Conservation (phyloP, 2,888 invertebrate species). For the Scrobipalpa atriplicella region DNA sequence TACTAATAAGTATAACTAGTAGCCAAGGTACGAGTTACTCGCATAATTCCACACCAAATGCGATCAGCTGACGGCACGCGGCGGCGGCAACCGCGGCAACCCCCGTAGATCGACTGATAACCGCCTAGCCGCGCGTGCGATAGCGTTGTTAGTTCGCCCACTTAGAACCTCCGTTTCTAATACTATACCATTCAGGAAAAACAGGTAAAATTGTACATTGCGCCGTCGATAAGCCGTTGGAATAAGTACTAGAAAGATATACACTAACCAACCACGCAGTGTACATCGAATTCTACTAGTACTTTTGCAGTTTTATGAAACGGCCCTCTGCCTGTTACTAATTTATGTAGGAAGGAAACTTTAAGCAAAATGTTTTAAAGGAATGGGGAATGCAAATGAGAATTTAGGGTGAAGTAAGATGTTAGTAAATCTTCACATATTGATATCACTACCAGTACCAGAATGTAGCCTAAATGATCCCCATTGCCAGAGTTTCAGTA, state of each 20-base stretch:
- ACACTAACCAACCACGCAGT: no score
- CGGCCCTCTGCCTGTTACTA: neutral
- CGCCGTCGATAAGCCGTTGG: no score
- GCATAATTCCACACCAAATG: constrained; percentile 32
- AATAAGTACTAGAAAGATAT: no score
- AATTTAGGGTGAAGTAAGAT: neutral
- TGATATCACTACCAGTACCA: neutral
- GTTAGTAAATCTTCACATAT: neutral
- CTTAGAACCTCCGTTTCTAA: neutral
- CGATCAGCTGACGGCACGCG: constrained; percentile 32
- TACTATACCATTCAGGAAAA: no score
- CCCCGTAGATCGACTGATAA: constrained; percentile 10
- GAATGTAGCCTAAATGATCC: no score
- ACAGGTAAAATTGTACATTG: no score
- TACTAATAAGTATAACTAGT: no score
- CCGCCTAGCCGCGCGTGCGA: neutral
- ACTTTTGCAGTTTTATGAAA: no score
- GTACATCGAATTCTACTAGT: no score
- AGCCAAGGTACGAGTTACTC: neutral
- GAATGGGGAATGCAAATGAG: neutral
- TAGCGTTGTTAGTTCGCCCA: constrained; percentile 10
- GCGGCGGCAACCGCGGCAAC: constrained; percentile 17
- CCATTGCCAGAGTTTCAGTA: no score
- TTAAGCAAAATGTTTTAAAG: neutral
- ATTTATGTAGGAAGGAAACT: neutral